Percentiles rank a stretch among this genome's conserved stretches.
Evolutionary conservation across 2,113 vertebrate species (phyloP).

Genomic region (Laterallus jamaicensis): DNA sequence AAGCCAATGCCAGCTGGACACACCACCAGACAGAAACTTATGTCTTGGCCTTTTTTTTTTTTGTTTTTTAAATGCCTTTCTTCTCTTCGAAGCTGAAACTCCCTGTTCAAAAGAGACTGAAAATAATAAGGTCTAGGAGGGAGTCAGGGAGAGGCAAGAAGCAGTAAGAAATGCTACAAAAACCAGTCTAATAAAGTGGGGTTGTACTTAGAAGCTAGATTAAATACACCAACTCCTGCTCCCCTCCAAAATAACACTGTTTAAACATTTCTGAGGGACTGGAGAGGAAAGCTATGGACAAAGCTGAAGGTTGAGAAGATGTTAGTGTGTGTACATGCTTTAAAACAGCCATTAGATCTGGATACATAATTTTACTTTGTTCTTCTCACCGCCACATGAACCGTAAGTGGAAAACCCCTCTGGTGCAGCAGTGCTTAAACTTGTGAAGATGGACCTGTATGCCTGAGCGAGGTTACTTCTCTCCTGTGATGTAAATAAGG

Average conservation of each 20-base stretch:
- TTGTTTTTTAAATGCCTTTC: background rate
- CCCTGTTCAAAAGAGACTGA: background rate
- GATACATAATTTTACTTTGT: background rate
- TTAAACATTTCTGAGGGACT: background rate
- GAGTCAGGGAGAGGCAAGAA: background rate
- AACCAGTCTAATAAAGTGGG: background rate
- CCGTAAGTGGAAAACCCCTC: background rate
- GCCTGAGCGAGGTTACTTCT: background rate
- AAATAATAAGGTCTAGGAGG: background rate
- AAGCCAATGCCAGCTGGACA: background rate
- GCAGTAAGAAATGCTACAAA: background rate
- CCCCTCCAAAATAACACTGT: background rate
- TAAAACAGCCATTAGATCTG: background rate
- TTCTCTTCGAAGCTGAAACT: background rate
- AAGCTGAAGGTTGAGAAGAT: background rate
- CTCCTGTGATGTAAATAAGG: conserved; percentile 34
- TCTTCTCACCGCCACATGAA: background rate
- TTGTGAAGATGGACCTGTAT: background rate
- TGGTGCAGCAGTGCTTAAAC: conserved; percentile 16
- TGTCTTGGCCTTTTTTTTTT: background rate
- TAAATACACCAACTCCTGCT: background rate
- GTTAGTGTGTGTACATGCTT: background rate
- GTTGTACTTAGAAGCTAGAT: background rate
- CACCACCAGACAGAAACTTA: background rate
- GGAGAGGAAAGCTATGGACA: background rate